Base-by-base conservation (phyloP, 2,113 vertebrate genomes). In the Phodopus roborovskii region DNA sequence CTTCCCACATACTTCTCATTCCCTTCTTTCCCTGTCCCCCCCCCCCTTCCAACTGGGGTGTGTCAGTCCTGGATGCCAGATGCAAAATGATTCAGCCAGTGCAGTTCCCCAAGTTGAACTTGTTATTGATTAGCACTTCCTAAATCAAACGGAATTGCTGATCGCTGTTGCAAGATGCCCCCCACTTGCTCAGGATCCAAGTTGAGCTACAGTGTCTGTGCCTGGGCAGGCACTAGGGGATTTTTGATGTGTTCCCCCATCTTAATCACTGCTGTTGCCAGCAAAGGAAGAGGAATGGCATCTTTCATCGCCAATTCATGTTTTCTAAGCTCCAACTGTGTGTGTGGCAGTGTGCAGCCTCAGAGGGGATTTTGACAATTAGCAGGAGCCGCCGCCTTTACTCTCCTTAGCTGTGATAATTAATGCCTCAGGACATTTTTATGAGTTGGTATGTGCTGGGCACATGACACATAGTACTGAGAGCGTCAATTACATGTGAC, bases 101-200 rank as follows among this genome's bases (percentile, higher is more conserved):
- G 86, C 88, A 8, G 70, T 81, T 94, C 94, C 95, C 96, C 73
- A 79, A 90, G 97, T 96, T 89, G 96, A 94, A 92, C 96, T 93
- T 60, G 71, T 68, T 93, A 97, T 96, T 93, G 97, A 97, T 97
- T 95, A 97, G 86, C 94, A 96, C 94, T 93, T 96, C 94, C 95
- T 96, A 96, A 96, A 96, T 97, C 97, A 96, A 95, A 96, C 84
- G 88, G 96, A 93, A 97, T 96, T 73, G 48, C 86, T 77, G 90
- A 91, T 96, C 53, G 15, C 82, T 73, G 58, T 94, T 83, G 48
- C 93, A n/a, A 91, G 89, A 88, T 36, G 11, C 88, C 93, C 56
- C 64, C 91, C 30, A 7, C 95, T 95, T 83, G 60, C 88, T 92
- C 75, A 73, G 90, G 66, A 71, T 88, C 53, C 36, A 62, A 56